Base-by-base conservation (phyloP, 30 jellyfish, hydroid and myxozoan species). In the Cassiopea xamachana region DNA sequence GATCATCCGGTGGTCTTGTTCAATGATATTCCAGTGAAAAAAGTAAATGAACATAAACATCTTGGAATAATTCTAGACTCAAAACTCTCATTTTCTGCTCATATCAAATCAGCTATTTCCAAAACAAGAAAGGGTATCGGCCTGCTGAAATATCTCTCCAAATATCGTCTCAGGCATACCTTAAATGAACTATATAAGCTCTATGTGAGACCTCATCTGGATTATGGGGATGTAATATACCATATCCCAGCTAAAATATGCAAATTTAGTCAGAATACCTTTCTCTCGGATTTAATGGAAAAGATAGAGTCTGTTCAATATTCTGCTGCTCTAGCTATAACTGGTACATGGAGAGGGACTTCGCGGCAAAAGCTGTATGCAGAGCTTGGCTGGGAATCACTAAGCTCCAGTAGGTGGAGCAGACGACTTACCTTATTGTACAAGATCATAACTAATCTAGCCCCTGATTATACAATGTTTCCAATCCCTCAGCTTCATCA, bases 81-180 rank as follows among this genome's bases (percentile, higher is more conserved):
- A 18, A 69, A 83, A 80, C 75, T 83, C 47, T 47, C 91, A 16
- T 68, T 83, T 61, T 69, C 91, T 46, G 84, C 84, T 70, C 91
- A 69, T 44, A 83, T 70, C 84, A 69, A 83, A 70, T 70, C 91
- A 70, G 84, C 91, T 48, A 83, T 83, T 60, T 83, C 84, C 48
- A 83, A 83, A 83, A 60, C 91, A 75, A 71, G 91, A 60, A 89
- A 89, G 84, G 88, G 91, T 80, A 89, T 89, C 73, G 96, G 96
- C 73, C 75, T 89, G 81, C 84, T 89, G 96, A 89, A 76, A 81
- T 73, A 60, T 89, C 96, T 89, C 96, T 89, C 96, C 82, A 89
- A 79, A 83, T 79, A 79, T 68, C 96, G 80, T 58, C 96, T 92
- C 74, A 79, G 96, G 81, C 83, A 83, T 67, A 74, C 91, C 87